A percentile compares a stretch with the other conserved stretches of the same genome.
Evolutionary conservation across 2,888 invertebrate genomes (phyloP).

Genomic region (Drosophila pullipes): DNA sequence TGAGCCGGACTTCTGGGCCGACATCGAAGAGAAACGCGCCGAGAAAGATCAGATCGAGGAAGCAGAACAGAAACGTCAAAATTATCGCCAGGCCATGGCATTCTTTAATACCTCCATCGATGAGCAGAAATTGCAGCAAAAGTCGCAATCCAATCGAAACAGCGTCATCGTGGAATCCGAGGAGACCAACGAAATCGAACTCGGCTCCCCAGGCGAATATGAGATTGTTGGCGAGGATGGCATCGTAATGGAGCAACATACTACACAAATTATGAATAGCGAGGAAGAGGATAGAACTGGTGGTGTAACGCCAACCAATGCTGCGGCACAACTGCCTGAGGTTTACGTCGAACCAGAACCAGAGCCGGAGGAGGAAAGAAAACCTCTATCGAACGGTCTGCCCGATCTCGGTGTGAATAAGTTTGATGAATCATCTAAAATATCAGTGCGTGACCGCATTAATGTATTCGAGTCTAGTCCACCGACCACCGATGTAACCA

Average conservation of each 20-base stretch:
- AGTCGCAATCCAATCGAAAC: constrained; percentile 37
- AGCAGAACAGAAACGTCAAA: constrained; percentile 79
- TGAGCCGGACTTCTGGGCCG: constrained; percentile 74
- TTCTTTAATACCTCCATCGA: constrained; percentile 83
- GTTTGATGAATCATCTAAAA: constrained; percentile 71
- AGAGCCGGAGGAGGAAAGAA: constrained; percentile 29
- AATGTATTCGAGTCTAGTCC: constrained; percentile 80
- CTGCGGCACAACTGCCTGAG: constrained; percentile 57
- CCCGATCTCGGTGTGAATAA: constrained; percentile 75
- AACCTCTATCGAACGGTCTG: constrained; percentile 64
- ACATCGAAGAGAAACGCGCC: constrained; percentile 58
- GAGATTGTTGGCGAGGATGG: constrained; percentile 59
- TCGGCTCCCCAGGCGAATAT: constrained; percentile 62
- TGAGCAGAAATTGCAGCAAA: constrained; percentile 72
- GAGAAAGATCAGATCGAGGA: constrained; percentile 65
- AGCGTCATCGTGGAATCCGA: constrained; percentile 59
- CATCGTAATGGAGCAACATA: constrained; percentile 39
- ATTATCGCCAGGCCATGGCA: constrained; percentile 84
- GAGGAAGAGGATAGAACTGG: constrained; percentile 55
- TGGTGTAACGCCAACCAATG: constrained; percentile 73
- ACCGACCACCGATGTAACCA: constrained; percentile 15
- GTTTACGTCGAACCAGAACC: constrained; percentile 72
- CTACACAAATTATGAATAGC: background rate
- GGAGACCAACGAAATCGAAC: constrained; percentile 26
- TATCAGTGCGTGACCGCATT: constrained; percentile 84